Evolutionary conservation across 2,113 vertebrate genomes (phyloP), one percentile per base, ranked within the genome.

Genomic region (Corynorhinus townsendii): DNA sequence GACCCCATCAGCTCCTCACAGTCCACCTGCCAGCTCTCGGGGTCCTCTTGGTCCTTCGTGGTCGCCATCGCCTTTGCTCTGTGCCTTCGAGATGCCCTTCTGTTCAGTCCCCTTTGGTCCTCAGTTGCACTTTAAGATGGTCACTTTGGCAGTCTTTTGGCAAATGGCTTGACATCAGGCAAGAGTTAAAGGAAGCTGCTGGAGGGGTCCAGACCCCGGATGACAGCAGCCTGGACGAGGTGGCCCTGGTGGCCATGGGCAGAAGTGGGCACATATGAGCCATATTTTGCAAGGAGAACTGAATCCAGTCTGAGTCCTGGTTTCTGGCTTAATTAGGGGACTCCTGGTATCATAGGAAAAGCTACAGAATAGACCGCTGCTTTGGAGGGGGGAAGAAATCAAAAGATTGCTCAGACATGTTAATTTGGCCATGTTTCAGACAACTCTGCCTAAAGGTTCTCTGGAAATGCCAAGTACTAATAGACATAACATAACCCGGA

Each of bases 1-100:
- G 17, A 26, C 9, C 62, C 4, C 19, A 11, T 40, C 64, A 47
- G 11, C 49, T 47, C 68, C 17, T 26, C 54, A 33, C 9, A 28
- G 10, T 14, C 15, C 22, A 12, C 30, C 19, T 52, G 0, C 49
- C n/a, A 52, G 33, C 19, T 4, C 17, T 17, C 0, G 0, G 2
- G 35, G 10, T 15, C 33, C 45, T n/a, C 35, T 45, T 0, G 1
- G 19, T 19, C 26, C 45, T 81, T n/a, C 73, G 64, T 20, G 73
- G 33, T 68, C 20, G 3, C 22, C 66, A 26, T 72, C 45, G 28
- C 33, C 35, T 56, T 38, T 73, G 73, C 38, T 43, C 69, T 28
- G 30, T 77, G 80, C 40, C 38, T 66, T 47, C 19, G 47, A 43
- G 35, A 7, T 9, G 7, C 17, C 45, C 6, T 49, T 40, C 49